Base-by-base conservation (phyloP, 2,888 invertebrate species). In the Pharmacophagus antenor region DNA sequence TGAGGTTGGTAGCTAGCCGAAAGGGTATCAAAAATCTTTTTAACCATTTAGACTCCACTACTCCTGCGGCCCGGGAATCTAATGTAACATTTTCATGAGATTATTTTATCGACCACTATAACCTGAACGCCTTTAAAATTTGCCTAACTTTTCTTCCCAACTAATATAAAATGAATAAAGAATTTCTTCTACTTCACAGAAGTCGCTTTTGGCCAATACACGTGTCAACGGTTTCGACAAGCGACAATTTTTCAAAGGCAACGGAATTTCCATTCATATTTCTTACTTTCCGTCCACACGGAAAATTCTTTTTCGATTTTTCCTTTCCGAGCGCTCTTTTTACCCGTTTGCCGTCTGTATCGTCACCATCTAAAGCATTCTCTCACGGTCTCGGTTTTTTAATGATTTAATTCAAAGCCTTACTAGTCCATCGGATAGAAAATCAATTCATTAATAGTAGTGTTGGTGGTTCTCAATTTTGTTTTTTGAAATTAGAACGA, bases 281-380 rank as follows among this genome's bases (percentile, higher is more conserved):
- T 18, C 42, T 18, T 44, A 17, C n/a, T 44, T 44, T 44, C 25
- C 7, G 49, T 49, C 22, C 25, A 49, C 49, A 42, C 49, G 23
- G 18, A 7, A 31, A 49, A 56, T 49, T 49, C 56, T 23, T 25
- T 56, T 49, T 56, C 50, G 12, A 37, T 51, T 27, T 50, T 27
- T 21, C 18, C n/a, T 44, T 44, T 44, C 42, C 42, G 8, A 3
- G 5, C 20, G 42, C 18, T 17, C 18, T 18, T 44, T 42, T 42
- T 44, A 37, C 42, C 42, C 18, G 17, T 44, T 5, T n/a, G n/a
- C 42, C 42, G 42, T n/a, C 17, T 42, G 17, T 42, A 17, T 17
- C 6, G 17, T 42, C n/a, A 18, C 42, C 20, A 18, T 20, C 18
- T 44, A 18, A 44, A 5, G 18, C 18, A 18, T 44, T 44, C n/a